phyloP scores from a whole-genome alignment of 2,888 invertebrate species.

The Caenorhabditis macrosperma region DNA sequence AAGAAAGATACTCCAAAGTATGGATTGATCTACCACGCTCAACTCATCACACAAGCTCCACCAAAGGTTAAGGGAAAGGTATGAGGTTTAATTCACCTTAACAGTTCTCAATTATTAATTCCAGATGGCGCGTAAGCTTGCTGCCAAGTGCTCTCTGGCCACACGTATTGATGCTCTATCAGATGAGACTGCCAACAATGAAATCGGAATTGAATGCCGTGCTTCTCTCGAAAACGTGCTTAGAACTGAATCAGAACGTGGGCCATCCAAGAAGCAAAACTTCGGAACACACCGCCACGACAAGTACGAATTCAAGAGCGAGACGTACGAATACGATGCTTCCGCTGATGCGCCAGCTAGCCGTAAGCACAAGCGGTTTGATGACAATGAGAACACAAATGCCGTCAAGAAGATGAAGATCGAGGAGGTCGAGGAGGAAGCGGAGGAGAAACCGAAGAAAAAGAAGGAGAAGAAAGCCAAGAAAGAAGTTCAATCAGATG shows the following conservation, averaged over 20 bases:
- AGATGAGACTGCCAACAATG: conserved; percentile 84
- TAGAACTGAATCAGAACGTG: conserved; percentile 86
- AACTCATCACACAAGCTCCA: conserved; percentile 91
- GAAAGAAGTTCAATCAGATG: conserved; percentile 56
- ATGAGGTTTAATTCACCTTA: conserved; percentile 1
- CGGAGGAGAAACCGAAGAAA: conserved; percentile 58
- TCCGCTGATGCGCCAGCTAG: conserved; percentile 68
- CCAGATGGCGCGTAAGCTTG: conserved; percentile 90
- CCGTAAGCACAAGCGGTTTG: conserved; percentile 61
- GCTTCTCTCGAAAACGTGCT: conserved; percentile 90
- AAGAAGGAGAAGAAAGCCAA: conserved; percentile 60
- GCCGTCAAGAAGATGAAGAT: conserved; percentile 69
- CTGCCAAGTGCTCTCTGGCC: conserved; percentile 94
- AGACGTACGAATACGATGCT: conserved; percentile 76
- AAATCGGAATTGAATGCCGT: conserved; percentile 88
- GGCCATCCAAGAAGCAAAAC: conserved; percentile 80
- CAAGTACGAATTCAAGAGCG: conserved; percentile 89
- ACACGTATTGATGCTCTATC: conserved; percentile 96
- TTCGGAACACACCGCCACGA: conserved; percentile 92
- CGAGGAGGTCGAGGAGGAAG: conserved; percentile 51
- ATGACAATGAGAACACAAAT: conserved; percentile 56
- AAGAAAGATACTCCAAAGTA: conserved; percentile 99
- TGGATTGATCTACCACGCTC: conserved; percentile 97
- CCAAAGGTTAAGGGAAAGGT: conserved; percentile 91
- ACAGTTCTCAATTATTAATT: conserved; percentile 32